Conservation (phyloP, 2,113 vertebrate species). For the Gallinago undulata region DNA sequence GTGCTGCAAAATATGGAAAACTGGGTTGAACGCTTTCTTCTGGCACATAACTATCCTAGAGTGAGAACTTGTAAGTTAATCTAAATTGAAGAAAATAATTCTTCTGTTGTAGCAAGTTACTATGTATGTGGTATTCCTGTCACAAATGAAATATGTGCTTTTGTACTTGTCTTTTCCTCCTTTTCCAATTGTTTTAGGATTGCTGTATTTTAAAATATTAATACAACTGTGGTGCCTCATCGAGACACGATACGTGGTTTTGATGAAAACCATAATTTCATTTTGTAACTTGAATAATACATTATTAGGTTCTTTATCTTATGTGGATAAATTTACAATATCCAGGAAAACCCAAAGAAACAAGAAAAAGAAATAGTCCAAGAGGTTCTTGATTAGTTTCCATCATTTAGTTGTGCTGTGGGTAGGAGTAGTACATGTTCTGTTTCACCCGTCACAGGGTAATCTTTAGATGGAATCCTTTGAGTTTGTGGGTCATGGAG, state of each 20-base stretch:
- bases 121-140: neutral
- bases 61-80: slow-evolving; percentile 94
- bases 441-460: neutral
- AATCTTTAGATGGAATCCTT: neutral
- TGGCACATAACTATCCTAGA: slow-evolving; percentile 98
- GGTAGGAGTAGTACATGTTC: neutral
- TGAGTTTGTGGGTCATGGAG: neutral
- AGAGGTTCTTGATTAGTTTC: neutral
- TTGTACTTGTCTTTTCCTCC: neutral
- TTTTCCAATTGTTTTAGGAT: neutral
- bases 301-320: neutral
- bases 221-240: neutral
- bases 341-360: neutral
- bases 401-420: neutral
- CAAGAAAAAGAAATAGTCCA: neutral
- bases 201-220: neutral
- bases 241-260: neutral
- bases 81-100: neutral
- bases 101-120: neutral
- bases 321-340: neutral
- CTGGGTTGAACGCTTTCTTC: slow-evolving; percentile 97
- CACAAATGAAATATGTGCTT: neutral
- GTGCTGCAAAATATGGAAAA: slow-evolving; percentile 99
- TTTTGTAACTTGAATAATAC: neutral
- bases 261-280: neutral